Evolutionary conservation across 2,888 invertebrate genomes (phyloP).

Genomic region (Rugalucina vietnamica): DNA sequence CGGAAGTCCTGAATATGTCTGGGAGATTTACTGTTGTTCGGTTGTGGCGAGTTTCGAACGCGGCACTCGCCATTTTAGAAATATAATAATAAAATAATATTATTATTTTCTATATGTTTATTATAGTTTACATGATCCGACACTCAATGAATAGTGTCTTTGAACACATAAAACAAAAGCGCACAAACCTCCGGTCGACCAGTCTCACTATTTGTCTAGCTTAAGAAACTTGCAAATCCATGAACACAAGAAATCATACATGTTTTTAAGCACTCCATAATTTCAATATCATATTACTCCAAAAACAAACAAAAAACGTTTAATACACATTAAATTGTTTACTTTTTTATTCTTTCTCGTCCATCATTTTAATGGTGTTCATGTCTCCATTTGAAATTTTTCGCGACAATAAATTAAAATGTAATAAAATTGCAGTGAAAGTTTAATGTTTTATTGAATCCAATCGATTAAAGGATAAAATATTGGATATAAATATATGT

Average conservation of each 20-base stretch:
- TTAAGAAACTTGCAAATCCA: too few relatives aligned
- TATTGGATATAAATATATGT: background rate
- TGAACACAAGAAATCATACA: too few relatives aligned
- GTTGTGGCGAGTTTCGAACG: background rate
- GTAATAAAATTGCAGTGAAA: background rate
- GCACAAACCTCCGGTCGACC: too few relatives aligned
- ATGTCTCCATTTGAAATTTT: background rate
- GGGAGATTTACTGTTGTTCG: constrained; percentile 32
- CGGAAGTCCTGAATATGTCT: constrained; percentile 57
- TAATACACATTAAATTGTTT: background rate
- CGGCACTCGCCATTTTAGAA: background rate
- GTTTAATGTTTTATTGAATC: background rate
- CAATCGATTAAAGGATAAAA: background rate
- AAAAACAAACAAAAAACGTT: background rate
- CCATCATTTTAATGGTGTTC: background rate
- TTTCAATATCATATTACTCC: background rate
- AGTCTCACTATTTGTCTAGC: too few relatives aligned
- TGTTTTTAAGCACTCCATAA: too few relatives aligned
- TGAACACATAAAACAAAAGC: background rate
- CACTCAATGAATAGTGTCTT: background rate
- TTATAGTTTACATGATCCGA: background rate
- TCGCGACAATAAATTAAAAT: background rate
- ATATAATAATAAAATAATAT: background rate
- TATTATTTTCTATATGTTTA: background rate
- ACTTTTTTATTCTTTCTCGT: background rate